Evolutionary conservation across 2,888 invertebrate species (phyloP), one percentile per base, ranked within the genome.

Genomic region (Plagiodera versicolora): DNA sequence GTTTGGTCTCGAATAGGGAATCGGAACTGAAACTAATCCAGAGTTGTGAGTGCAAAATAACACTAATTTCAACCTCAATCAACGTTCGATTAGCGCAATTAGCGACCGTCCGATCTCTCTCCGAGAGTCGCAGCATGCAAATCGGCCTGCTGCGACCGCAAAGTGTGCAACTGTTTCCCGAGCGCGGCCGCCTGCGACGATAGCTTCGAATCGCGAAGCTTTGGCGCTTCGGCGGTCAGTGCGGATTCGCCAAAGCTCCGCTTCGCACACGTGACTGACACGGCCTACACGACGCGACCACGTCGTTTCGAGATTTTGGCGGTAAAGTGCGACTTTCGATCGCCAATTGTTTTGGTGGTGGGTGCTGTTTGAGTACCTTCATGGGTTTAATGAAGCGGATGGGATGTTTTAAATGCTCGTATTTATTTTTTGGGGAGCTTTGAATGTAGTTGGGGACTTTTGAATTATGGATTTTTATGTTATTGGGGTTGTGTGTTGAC

Each of bases 131-230:
- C 61, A 66, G 63, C 60, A 71, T 71, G 70, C 69, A 71, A 71
- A 71, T 71, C 68, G 66, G 59, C 65, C 69, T 66, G 66, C 64
- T 60, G 63, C 67, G 66, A 69, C 71, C 71, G 68, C 71, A 71
- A 71, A 70, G 67, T 69, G 69, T 69, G 70, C 69, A 67, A 70
- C 67, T 70, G 70, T 70, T 70, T 69, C 69, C 69, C 67, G 69
- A 70, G 65, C 70, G 65, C 60, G 60, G 53, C 55, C 61, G 35
- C 49, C 57, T 58, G 54, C 63, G 58, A n/a, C 65, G 66, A 56
- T 61, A 65, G 66, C 64, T 61, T 9, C n/a, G 39, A 14, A 39
- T 57, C 51, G 55, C 52, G 32, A 32, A 54, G 58, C 45, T 18
- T 51, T 30, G 39, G 39, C 39, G 1, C 39, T 39, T 58, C 58